Evolutionary conservation across 2,113 vertebrate genomes (phyloP).

Genomic region (Chaetodon auriga): DNA sequence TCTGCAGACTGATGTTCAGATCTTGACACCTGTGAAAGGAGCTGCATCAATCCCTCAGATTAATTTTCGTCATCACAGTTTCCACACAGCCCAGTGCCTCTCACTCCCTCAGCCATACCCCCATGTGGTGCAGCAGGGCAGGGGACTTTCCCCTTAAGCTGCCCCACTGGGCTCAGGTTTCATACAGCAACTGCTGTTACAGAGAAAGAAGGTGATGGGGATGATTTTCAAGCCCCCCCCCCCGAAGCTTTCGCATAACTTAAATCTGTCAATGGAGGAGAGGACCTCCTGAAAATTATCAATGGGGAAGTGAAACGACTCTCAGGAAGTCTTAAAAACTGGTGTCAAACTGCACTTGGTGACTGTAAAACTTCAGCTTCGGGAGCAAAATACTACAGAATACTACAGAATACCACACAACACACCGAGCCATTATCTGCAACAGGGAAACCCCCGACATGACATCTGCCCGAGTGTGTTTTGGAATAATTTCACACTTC

Average conservation of each 20-base stretch:
- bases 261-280: background rate
- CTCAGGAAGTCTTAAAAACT: constrained; percentile 69
- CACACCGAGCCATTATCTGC: background rate
- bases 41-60: background rate
- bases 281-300: background rate
- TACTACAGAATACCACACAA: background rate
- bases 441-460: constrained; percentile 35
- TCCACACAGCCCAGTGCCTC: constrained; percentile 14
- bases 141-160: constrained; percentile 40
- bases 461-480: constrained; percentile 23
- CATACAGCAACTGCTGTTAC: background rate
- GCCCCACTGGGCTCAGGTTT: background rate
- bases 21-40: background rate
- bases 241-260: background rate
- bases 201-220: background rate
- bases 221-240: background rate
- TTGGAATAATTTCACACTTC: constrained; percentile 44
- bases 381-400: background rate
- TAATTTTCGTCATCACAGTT: constrained; percentile 38
- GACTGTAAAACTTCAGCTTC: constrained; percentile 8
- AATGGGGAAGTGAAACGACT: constrained; percentile 61
- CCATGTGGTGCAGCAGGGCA: constrained; percentile 10
- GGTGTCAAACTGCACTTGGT: constrained; percentile 32
- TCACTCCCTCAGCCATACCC: constrained; percentile 16
- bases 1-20: background rate